Percentiles rank a stretch among this genome's conserved stretches.
These are phyloP conservation scores for Pterophyllum scalare DNA, from an alignment of 2,113 vertebrate species.

Conservation along the genomic window DNA sequence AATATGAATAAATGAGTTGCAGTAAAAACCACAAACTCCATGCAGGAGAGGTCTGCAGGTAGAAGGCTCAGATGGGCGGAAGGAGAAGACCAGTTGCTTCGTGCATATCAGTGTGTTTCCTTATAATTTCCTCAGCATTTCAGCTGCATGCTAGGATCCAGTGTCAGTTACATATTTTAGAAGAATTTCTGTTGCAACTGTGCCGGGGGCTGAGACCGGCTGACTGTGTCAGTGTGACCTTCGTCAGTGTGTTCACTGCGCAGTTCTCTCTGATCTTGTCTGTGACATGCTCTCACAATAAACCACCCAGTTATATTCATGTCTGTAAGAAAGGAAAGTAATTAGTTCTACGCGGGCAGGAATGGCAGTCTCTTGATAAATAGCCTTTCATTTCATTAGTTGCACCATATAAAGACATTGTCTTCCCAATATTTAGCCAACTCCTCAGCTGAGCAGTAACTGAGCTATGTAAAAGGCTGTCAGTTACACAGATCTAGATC, in stretches of 20 bases:
- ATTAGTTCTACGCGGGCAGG: not conserved
- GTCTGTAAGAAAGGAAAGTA: not conserved
- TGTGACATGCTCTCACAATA: not conserved
- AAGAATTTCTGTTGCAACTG: not conserved
- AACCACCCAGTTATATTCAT: no score
- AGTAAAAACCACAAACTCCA: not conserved
- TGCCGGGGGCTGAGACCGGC: not conserved
- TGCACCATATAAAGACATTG: rapidly evolving
- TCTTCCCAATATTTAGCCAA: not conserved
- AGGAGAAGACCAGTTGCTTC: not conserved
- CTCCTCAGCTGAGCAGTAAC: not conserved
- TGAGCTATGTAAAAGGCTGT: rapidly evolving
- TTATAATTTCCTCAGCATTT: not conserved
- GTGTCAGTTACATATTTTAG: not conserved
- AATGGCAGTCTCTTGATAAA: not conserved
- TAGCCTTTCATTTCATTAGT: not conserved
- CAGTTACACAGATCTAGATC: not conserved
- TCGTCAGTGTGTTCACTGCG: not conserved
- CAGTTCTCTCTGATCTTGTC: not conserved
- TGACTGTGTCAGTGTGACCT: not conserved
- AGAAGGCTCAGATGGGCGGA: rapidly evolving
- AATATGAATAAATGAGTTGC: not conserved
- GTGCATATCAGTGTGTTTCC: not conserved
- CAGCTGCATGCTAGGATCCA: not conserved
- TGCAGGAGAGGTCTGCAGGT: no score